These are phyloP conservation scores for Rhinophrynus dorsalis DNA, from an alignment of 2,797 vertebrate species.

Conservation along the genomic window DNA sequence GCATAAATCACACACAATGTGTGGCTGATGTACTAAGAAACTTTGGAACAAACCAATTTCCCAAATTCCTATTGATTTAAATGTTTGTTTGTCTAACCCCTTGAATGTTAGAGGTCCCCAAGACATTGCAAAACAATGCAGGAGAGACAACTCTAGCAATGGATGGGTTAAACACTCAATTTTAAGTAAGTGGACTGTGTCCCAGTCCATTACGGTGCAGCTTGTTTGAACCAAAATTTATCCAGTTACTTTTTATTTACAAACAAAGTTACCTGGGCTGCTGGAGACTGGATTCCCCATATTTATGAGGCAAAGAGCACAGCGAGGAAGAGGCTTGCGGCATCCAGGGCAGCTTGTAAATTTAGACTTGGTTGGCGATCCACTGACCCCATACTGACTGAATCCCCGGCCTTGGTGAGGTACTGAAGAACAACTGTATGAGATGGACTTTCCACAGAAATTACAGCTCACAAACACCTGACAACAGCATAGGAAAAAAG, in stretches of 20 bases:
- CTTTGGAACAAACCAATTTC: too few species aligned
- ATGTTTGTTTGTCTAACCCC: too few species aligned
- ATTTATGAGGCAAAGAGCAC: constrained; percentile 97
- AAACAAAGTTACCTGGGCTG: constrained; percentile 80
- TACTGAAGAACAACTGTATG: constrained; percentile 92
- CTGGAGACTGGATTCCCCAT: constrained; percentile 97
- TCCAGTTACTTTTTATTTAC: too few species aligned
- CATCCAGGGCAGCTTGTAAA: constrained; percentile 98
- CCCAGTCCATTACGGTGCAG: too few species aligned
- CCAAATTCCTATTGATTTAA: too few species aligned
- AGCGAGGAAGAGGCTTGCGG: constrained; percentile 95
- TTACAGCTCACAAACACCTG: constrained; percentile 99
- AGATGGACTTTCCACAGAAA: constrained; percentile 98
- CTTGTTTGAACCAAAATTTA: too few species aligned
- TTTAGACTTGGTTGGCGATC: constrained; percentile 97
- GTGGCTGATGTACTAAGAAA: neutral
- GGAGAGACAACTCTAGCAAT: too few species aligned
- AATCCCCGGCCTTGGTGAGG: constrained; percentile 96
- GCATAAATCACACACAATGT: too few species aligned
- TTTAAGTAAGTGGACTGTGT: too few species aligned
- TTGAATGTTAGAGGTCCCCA: too few species aligned
- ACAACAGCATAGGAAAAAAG: constrained; percentile 3
- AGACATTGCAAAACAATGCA: too few species aligned
- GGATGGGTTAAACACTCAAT: too few species aligned
- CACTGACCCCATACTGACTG: constrained; percentile 95